A percentile compares a stretch with the other conserved stretches of the same genome.
Evolutionary conservation across 2,797 vertebrate species (phyloP).

Genomic region (Enteromius mattozi): DNA sequence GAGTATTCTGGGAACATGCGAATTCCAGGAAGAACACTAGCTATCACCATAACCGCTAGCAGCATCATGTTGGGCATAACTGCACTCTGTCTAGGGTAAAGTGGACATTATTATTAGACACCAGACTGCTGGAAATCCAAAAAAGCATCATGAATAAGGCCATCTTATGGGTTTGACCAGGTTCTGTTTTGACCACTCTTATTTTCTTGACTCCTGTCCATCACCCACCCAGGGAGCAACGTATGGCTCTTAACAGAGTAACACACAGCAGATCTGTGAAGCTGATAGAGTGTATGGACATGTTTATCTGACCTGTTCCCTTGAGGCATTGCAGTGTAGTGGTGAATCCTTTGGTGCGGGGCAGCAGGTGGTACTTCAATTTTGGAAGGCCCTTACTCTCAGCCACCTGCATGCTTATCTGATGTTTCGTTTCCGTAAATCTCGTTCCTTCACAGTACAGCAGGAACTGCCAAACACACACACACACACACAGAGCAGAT

Average conservation of each 20-base stretch:
- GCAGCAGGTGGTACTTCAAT: constrained; percentile 95
- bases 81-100: not conserved
- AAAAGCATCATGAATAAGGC: not conserved
- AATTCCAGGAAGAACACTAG: not conserved
- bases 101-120: constrained; percentile 11
- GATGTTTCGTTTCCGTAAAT: constrained; percentile 96
- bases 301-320: constrained; percentile 83
- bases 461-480: constrained; percentile 83
- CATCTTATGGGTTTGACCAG: not conserved
- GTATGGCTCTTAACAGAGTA: not conserved
- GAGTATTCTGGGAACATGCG: not conserved
- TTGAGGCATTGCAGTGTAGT: constrained; percentile 95
- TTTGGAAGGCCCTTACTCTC: constrained; percentile 93
- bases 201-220: not conserved
- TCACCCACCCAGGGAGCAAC: not conserved
- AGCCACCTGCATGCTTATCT: constrained; percentile 98
- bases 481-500: constrained; percentile 22
- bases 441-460: constrained; percentile 98
- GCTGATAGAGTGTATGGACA: constrained; percentile 12
- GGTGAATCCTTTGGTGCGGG: constrained; percentile 97
- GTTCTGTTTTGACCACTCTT: not conserved
- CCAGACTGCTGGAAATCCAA: not conserved
- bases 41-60: not conserved
- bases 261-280: not conserved
- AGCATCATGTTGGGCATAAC: not conserved